Percentiles rank a stretch among this genome's conserved stretches.
Evolutionary conservation across 2,888 invertebrate genomes (phyloP).

Genomic region (Xiphydria camelus): DNA sequence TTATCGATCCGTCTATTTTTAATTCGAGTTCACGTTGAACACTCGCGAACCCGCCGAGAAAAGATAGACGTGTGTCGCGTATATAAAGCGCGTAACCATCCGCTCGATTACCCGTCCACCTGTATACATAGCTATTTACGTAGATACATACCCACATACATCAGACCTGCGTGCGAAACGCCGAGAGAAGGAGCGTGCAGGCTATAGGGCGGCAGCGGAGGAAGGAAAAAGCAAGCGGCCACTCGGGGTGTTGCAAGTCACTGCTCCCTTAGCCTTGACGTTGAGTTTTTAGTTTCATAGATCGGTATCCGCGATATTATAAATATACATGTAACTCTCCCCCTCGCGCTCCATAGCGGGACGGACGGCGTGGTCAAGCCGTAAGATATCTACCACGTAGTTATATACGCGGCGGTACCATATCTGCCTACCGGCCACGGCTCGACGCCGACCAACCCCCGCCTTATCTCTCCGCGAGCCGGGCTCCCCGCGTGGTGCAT

Average conservation of each 20-base stretch:
- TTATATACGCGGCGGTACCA: constrained; percentile 27
- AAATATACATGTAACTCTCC: constrained; percentile 45
- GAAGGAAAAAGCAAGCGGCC: constrained; percentile 7
- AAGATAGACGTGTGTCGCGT: too few relatives aligned
- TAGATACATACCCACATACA: too few relatives aligned
- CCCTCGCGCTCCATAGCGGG: constrained; percentile 11
- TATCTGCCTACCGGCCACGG: constrained; percentile 30
- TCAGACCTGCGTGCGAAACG: constrained; percentile 11
- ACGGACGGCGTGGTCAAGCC: constrained; percentile 10
- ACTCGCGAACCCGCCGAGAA: too few relatives aligned
- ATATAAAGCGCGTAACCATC: too few relatives aligned
- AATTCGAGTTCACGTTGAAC: too few relatives aligned
- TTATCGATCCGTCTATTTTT: too few relatives aligned
- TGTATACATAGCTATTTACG: too few relatives aligned
- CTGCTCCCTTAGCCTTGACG: constrained; percentile 25
- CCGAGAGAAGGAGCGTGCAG: not conserved
- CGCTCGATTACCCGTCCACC: too few relatives aligned
- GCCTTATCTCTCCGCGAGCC: constrained; percentile 8
- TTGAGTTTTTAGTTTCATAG: constrained; percentile 32
- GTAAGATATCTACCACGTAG: constrained; percentile 3
- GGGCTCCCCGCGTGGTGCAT: constrained; percentile 29
- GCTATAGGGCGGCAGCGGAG: not conserved
- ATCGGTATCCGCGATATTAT: constrained; percentile 47
- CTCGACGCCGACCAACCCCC: not conserved
- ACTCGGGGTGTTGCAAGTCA: constrained; percentile 13